Conservation (phyloP, 2,113 vertebrate genomes). For the Atractosteus spatula region DNA sequence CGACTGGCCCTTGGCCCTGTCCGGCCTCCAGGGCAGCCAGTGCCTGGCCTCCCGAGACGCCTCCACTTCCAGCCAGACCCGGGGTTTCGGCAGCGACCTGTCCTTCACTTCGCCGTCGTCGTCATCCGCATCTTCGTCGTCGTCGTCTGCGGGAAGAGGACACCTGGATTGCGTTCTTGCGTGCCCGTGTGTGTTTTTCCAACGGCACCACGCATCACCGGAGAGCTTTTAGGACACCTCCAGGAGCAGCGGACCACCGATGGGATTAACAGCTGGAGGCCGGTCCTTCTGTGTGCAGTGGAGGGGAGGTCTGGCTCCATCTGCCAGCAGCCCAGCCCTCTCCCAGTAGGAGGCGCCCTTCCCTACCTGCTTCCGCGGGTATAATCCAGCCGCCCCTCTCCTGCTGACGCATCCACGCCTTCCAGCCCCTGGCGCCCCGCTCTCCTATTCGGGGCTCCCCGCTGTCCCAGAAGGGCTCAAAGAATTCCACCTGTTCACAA, state of each 20-base stretch:
- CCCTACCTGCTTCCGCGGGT: conserved; percentile 68
- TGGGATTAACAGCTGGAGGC: too few relatives aligned
- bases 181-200: too few relatives aligned
- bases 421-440: conserved; percentile 86
- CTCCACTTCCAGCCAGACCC: conserved; percentile 84
- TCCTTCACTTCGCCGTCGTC: conserved; percentile 84
- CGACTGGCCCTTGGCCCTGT: conserved; percentile 79
- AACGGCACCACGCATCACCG: too few relatives aligned
- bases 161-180: background rate
- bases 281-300: too few relatives aligned
- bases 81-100: conserved; percentile 73
- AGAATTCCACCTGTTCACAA: conserved; percentile 79
- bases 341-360: too few relatives aligned
- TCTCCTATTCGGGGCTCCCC: conserved; percentile 89
- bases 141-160: conserved; percentile 49
- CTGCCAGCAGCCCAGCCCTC: too few relatives aligned
- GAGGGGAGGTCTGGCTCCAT: too few relatives aligned
- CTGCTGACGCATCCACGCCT: conserved; percentile 92
- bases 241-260: too few relatives aligned
- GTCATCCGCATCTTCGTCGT: conserved; percentile 74
- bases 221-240: too few relatives aligned
- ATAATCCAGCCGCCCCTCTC: conserved; percentile 92
- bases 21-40: conserved; percentile 92
- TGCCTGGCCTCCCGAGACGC: conserved; percentile 77
- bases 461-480: conserved; percentile 95